These are phyloP conservation scores for Chymomyza procnemis DNA, from an alignment of 2,888 invertebrate genomes.

Conservation along the genomic window DNA sequence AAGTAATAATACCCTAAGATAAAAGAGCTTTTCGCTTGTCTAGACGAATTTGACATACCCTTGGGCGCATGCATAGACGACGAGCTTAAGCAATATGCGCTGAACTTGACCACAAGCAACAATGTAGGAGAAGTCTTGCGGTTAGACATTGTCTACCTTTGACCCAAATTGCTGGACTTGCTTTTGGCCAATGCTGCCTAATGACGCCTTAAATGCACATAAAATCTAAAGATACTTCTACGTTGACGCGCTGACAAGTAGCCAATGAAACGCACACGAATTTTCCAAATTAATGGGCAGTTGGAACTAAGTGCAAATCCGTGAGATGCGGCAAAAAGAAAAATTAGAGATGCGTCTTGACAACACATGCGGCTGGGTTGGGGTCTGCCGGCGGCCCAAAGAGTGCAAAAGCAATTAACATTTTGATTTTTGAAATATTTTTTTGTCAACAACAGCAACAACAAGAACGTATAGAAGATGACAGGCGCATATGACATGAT, in stretches of 20 bases:
- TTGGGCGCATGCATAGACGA: neutral
- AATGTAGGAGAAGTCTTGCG: neutral
- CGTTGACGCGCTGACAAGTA: no score
- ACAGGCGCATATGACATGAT: conserved; percentile 1
- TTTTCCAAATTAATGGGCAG: neutral
- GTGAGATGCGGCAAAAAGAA: neutral
- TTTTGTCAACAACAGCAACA: conserved; percentile 37
- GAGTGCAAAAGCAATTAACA: conserved; percentile 62
- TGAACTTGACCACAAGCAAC: neutral
- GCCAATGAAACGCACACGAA: neutral
- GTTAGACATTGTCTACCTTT: neutral
- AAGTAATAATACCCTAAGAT: conserved; percentile 13
- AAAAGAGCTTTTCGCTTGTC: neutral
- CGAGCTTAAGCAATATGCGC: neutral
- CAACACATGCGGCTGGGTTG: neutral
- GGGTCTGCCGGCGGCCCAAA: conserved; percentile 23
- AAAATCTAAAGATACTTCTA: neutral
- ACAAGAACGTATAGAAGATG: no score
- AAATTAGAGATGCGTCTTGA: neutral
- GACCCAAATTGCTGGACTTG: neutral
- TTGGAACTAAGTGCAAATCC: conserved; percentile 30
- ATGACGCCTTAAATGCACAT: neutral
- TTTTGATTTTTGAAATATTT: conserved; percentile 51
- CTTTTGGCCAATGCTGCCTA: neutral
- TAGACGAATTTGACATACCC: neutral